Evolutionary conservation across 2,888 invertebrate genomes (phyloP).

Genomic region (Parthenolecanium corni): DNA sequence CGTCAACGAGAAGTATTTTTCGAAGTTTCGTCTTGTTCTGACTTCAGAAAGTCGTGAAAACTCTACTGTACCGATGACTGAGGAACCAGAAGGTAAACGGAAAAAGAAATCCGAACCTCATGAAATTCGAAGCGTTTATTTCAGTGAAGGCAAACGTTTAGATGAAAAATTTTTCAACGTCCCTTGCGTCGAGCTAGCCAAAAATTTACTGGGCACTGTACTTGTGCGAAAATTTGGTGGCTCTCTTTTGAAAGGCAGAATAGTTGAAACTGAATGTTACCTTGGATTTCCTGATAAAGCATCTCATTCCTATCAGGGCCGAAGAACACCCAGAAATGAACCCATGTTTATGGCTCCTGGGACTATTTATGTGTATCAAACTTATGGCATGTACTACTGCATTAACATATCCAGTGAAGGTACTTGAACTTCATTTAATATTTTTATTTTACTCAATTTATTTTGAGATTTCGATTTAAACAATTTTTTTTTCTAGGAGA

Average conservation of each 20-base stretch:
- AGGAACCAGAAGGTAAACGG: not conserved
- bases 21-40: too few relatives aligned
- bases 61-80: too few relatives aligned
- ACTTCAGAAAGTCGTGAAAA: too few relatives aligned
- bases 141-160: conserved; percentile 20
- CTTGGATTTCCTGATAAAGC: conserved; percentile 54
- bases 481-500: conserved; percentile 32
- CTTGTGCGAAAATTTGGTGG: conserved; percentile 47
- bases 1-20: too few relatives aligned
- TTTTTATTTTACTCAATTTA: not conserved
- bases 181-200: conserved; percentile 44
- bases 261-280: conserved; percentile 65
- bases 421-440: conserved; percentile 34
- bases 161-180: conserved; percentile 39
- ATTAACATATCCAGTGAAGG: conserved; percentile 58
- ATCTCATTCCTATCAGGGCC: conserved; percentile 49
- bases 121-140: not conserved
- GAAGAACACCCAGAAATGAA: conserved; percentile 49
- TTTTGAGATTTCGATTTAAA: not conserved
- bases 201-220: conserved; percentile 49
- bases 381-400: conserved; percentile 63
- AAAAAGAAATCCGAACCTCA: not conserved
- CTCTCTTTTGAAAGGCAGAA: conserved; percentile 47
- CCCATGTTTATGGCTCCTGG: conserved; percentile 63
- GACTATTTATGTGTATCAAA: conserved; percentile 58